Percentiles rank a stretch among this genome's conserved stretches.
phyloP scores from a whole-genome alignment of 2,797 vertebrate genomes.

The Allobates femoralis region DNA sequence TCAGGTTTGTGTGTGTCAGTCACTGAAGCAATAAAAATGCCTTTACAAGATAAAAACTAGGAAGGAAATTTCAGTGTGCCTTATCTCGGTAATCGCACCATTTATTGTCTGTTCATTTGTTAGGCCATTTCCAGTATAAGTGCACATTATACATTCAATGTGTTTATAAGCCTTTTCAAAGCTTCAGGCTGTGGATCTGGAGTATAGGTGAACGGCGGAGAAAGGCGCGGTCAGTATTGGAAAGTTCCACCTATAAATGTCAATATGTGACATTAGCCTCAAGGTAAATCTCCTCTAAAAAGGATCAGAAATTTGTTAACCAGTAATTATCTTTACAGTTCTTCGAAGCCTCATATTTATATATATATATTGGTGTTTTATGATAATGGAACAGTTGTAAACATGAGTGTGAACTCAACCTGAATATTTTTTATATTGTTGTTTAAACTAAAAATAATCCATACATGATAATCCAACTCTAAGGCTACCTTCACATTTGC shows the following conservation, averaged over 20 bases:
- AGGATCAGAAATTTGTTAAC: not conserved
- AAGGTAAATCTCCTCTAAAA: not conserved
- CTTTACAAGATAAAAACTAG: constrained; percentile 30
- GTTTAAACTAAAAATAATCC: too few species aligned
- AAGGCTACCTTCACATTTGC: too few species aligned
- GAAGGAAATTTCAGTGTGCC: constrained; percentile 26
- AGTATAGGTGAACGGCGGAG: constrained; percentile 23
- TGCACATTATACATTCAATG: not conserved
- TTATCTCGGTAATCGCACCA: constrained; percentile 11
- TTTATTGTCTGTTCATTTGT: constrained; percentile 24
- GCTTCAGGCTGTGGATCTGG: not conserved
- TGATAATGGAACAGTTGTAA: too few species aligned
- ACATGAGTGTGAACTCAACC: too few species aligned
- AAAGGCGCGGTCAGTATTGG: constrained; percentile 9
- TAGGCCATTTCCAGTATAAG: constrained; percentile 7
- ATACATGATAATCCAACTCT: too few species aligned
- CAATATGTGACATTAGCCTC: constrained; percentile 3
- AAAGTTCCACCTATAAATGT: constrained; percentile 24
- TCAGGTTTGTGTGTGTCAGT: constrained; percentile 15
- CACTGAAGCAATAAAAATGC: constrained; percentile 8
- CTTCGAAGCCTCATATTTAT: not conserved
- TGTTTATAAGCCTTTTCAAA: constrained; percentile 27
- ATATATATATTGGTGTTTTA: not conserved
- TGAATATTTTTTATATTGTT: too few species aligned
- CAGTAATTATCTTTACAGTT: not conserved